phyloP scores from a whole-genome alignment of 1,140 invertebrate species.

The Caerostris extrusa region DNA sequence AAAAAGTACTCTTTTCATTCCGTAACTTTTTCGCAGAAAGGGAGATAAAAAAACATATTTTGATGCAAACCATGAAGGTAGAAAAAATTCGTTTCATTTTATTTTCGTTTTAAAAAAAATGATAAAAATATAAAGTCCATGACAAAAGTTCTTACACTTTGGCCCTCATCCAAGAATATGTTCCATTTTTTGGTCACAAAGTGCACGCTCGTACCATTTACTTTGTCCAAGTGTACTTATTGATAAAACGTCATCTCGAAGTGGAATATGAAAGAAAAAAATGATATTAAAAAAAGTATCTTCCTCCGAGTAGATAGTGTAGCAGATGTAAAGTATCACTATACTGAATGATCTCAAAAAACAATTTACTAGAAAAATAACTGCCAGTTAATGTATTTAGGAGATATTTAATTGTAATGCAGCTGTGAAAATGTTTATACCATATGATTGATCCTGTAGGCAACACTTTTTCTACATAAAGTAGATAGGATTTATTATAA shows the following conservation, averaged over 20 bases:
- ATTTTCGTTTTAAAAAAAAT: not conserved
- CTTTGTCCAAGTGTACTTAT: constrained; percentile 17
- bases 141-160: constrained; percentile 52
- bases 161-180: constrained; percentile 46
- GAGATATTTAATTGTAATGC: too few relatives aligned
- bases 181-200: constrained; percentile 38
- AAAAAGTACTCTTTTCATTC: not conserved
- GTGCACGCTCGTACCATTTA: constrained; percentile 11
- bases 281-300: not conserved
- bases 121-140: not conserved
- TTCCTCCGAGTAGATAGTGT: not conserved
- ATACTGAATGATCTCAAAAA: too few relatives aligned
- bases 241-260: constrained; percentile 22
- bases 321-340: not conserved
- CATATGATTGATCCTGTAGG: too few relatives aligned
- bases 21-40: constrained; percentile 16
- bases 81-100: constrained; percentile 36
- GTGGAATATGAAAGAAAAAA: not conserved
- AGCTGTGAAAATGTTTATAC: too few relatives aligned
- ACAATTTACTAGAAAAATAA: too few relatives aligned
- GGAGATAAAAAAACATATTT: not conserved
- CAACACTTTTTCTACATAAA: too few relatives aligned
- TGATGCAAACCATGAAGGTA: constrained; percentile 18
- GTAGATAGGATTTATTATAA: too few relatives aligned
- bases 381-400: too few relatives aligned